Base-by-base conservation (phyloP, 1,140 invertebrate species). In the Hylyphantes graminicola region DNA sequence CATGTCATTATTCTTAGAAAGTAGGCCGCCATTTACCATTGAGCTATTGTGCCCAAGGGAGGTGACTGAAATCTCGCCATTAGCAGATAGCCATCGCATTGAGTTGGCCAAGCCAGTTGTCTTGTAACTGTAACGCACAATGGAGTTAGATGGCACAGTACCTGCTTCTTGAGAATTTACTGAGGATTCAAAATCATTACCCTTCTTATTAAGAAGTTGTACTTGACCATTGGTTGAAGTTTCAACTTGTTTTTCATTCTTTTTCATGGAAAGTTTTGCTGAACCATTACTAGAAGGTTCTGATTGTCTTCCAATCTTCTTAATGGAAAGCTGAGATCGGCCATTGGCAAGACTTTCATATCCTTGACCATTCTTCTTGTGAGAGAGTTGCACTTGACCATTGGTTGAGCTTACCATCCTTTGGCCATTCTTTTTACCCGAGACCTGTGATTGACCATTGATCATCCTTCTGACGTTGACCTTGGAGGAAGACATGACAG, bases 101-200 rank as follows among this genome's bases (percentile, higher is more conserved):
- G 68, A 70, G 50, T 53, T 70, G 15, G 50, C 12, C 51, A 70
- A 53, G 51, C 51, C 17, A 0, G 48, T 68, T 5, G 68, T 48
- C 7, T 77, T 64, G 13, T 35, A 15, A n/a, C n/a, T n/a, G 15
- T n/a, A n/a, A n/a, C n/a, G 50, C 6, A 54, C 13, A 57, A 57
- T 35, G 3, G 72, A 12, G 57, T 74, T 35, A 13, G 7, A 9
- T 15, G 65, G 54, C 54, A 67, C 77, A 70, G 19, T 68, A 11
- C 70, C 77, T 15, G 77, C 77, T 59, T 80, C 77, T 13, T 74
- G 54, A 9, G 35, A 35, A 53, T 70, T 70, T 13, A 70, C 19
- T 11, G 54, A 2, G n/a, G 54, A 53, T 53, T 70, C 48, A 35
- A 35, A 35, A 35, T 5, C 5, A 35, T 35, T 35, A 35, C 35